A percentile compares a stretch with the other conserved stretches of the same genome.
Conservation (phyloP, 53 echinoderm and acorn worm species). For the Paracentrotus lividus region DNA sequence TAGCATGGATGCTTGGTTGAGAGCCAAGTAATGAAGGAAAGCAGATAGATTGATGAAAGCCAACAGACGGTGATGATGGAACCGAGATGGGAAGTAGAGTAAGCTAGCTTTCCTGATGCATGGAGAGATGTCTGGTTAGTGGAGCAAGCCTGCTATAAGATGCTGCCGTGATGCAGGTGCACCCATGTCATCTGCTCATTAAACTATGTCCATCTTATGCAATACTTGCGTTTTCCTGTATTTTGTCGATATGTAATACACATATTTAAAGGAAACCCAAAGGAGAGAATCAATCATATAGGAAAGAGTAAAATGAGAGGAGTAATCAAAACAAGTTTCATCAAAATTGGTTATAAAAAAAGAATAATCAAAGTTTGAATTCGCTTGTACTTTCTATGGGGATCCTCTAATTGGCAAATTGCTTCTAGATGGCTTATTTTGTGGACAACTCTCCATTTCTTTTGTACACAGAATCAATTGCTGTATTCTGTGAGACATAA, state of each 20-base stretch:
- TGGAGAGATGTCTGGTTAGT: neutral
- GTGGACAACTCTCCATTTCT: too few relatives aligned
- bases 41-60: constrained; percentile 42
- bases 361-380: too few relatives aligned
- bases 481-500: too few relatives aligned
- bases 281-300: too few relatives aligned
- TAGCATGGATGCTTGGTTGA: constrained; percentile 12
- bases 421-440: too few relatives aligned
- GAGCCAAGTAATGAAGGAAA: constrained; percentile 52
- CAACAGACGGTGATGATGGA: constrained; percentile 64
- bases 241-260: neutral
- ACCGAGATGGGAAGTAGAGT: constrained; percentile 49
- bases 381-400: too few relatives aligned
- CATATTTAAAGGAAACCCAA: too few relatives aligned
- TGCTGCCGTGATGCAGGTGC: neutral
- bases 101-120: constrained; percentile 35
- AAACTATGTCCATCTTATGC: neutral
- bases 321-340: too few relatives aligned
- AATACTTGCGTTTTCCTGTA: neutral
- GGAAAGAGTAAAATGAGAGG: too few relatives aligned
- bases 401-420: too few relatives aligned
- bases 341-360: too few relatives aligned
- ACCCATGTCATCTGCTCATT: neutral
- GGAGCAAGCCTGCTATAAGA: neutral
- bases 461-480: too few relatives aligned